Base-by-base conservation (phyloP, 2,113 vertebrate genomes). In the Genyomyrus donnyi region DNA sequence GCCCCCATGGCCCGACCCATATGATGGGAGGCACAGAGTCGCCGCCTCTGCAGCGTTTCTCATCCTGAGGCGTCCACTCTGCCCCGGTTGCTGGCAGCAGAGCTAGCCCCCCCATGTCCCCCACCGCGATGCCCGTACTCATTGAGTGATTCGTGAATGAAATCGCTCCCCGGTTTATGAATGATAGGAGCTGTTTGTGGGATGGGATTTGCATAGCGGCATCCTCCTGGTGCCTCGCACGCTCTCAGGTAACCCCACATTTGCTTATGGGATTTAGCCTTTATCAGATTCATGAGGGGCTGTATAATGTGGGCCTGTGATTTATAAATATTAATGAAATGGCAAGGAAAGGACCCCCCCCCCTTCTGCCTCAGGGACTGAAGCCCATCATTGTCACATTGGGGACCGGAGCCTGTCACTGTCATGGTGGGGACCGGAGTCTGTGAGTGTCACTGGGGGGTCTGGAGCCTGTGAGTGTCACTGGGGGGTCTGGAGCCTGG, bases 121-220 rank as follows among this genome's bases (percentile, higher is more conserved):
- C 31, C 11, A 15, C n/a, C n/a, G 9, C 9, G 8, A 27, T 27
- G n/a, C 62, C n/a, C 62, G 5, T 39, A 27, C 48, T 50, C 46
- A 50, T 11, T 10, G 21, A 48, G 46, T 27, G 10, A 27, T n/a
- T n/a, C 13, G 9, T 52, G 45, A 53, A 52, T 53, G n/a, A 53
- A 35, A 39, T 35, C 17, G n/a, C 50, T 53, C 74, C 49, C 27
- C 6, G 3, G 35, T 83, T 27, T 83, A 42, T 83, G 49, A 89
- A 89, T 56, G 49, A 83, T 53, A 31, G 17, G 27, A 13, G n/a
- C 49, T 15, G 31, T 35, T 39, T 87, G 15, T 19, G 58, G 58
- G 45, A 42, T 66, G 87, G 58, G 58, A 89, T 89, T 89, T 89
- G 88, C 88, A 89, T 89, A 80, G 45, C 4, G 35, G 31, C 31